A percentile compares a stretch with the other conserved stretches of the same genome.
Conservation (phyloP, 2,113 vertebrate species). For the Eptesicus fuscus region DNA sequence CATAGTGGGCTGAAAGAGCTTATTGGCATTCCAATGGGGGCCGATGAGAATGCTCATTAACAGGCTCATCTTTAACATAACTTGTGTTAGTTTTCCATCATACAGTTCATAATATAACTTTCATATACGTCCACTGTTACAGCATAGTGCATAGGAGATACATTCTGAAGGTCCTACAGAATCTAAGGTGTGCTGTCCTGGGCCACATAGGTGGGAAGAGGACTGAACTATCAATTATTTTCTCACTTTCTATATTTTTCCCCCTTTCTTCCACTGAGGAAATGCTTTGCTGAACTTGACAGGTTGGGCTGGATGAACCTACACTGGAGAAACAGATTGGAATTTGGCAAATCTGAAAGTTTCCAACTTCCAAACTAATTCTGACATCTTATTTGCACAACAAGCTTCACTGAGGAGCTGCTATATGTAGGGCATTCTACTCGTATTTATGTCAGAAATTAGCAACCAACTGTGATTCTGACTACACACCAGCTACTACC, state of each 20-base stretch:
- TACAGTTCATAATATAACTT: not conserved
- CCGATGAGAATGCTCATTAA: not conserved
- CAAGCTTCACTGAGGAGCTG: not conserved
- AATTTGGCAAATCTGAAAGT: constrained; percentile 18
- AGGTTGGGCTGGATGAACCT: not conserved
- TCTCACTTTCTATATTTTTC: not conserved
- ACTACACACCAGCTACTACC: not conserved
- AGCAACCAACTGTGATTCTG: not conserved
- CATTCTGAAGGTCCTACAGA: not conserved
- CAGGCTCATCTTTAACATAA: not conserved
- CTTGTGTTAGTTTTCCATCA: not conserved
- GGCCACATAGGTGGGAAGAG: not conserved
- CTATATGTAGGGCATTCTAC: not conserved
- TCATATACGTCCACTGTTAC: not conserved
- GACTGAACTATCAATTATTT: not conserved
- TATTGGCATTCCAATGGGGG: not conserved
- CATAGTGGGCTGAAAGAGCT: not conserved
- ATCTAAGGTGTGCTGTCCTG: not conserved
- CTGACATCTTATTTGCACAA: not conserved
- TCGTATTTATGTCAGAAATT: constrained; percentile 3
- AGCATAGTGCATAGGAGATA: not conserved
- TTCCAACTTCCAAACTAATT: not conserved
- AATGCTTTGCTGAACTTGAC: not conserved
- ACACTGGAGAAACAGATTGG: not conserved
- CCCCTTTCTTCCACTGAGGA: not conserved